These are phyloP conservation scores for Gulo gulo DNA, from an alignment of 2,113 vertebrate species.

Conservation along the genomic window DNA sequence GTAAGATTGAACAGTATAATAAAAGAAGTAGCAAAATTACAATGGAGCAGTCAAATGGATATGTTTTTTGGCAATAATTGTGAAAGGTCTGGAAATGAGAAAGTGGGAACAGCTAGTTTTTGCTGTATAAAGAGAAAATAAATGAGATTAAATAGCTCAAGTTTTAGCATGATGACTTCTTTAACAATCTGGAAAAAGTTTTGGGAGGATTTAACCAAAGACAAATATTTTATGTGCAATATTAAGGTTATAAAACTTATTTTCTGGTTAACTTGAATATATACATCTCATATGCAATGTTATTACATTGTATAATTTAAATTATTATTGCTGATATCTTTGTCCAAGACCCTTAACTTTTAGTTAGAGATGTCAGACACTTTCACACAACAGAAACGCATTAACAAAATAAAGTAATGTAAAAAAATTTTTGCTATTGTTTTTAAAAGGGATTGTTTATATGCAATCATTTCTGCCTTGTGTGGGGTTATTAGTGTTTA, in stretches of 20 bases:
- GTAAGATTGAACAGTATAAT: background rate
- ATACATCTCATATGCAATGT: background rate
- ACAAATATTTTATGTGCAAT: slow-evolving; percentile 25
- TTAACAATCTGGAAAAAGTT: slow-evolving; percentile 34
- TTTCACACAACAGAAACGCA: background rate
- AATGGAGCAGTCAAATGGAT: slow-evolving; percentile 32
- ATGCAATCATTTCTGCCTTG: background rate
- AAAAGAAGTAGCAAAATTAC: background rate
- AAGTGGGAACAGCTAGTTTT: background rate
- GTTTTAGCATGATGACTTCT: slow-evolving; percentile 35
- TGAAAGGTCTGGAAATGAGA: slow-evolving; percentile 51
- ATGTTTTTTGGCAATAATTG: slow-evolving; percentile 37
- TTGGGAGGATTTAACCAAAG: slow-evolving; percentile 36
- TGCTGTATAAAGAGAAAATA: slow-evolving; percentile 51
- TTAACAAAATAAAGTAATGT: background rate
- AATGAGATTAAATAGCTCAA: slow-evolving; percentile 36
- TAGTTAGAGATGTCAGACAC: background rate
- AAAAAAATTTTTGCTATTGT: background rate
- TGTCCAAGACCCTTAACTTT: background rate
- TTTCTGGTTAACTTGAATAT: slow-evolving; percentile 32
- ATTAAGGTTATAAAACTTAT: slow-evolving; percentile 32
- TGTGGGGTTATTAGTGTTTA: background rate
- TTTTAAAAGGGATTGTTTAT: background rate
- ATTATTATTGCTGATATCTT: background rate
- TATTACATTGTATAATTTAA: background rate